A percentile compares a stretch with the other conserved stretches of the same genome.
Conservation (phyloP, 2,797 vertebrate genomes). For the Linurgus olivaceus region DNA sequence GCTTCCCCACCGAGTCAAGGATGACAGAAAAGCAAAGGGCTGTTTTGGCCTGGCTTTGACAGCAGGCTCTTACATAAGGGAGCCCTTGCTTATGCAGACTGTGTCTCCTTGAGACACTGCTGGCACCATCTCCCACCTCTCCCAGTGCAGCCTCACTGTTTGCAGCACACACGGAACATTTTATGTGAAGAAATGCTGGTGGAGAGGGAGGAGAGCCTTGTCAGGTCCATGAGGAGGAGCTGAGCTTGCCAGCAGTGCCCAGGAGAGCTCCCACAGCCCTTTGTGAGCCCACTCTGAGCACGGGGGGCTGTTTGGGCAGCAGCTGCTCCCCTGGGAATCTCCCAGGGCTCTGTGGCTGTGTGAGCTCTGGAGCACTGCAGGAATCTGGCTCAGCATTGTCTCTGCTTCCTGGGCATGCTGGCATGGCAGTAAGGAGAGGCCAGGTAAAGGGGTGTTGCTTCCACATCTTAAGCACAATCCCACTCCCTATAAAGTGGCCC, state of each 20-base stretch:
- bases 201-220: not conserved
- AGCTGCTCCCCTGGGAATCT: not conserved
- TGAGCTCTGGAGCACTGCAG: not conserved
- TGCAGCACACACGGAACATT: fast-evolving
- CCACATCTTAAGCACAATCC: not conserved
- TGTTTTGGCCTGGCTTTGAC: not conserved
- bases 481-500: not conserved
- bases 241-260: not conserved
- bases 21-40: not conserved
- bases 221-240: not conserved
- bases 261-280: not conserved
- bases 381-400: fast-evolving
- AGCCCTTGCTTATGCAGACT: not conserved
- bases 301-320: fast-evolving
- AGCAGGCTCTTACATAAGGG: not conserved
- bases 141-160: not conserved
- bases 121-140: not conserved
- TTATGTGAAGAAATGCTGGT: fast-evolving
- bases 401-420: fast-evolving
- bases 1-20: not conserved
- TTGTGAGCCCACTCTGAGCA: not conserved
- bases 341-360: fast-evolving
- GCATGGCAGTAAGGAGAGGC: fast-evolving
- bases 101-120: not conserved
- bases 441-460: not conserved